phyloP scores from a whole-genome alignment of 2,888 invertebrate genomes.

The Drosophila pseudotalamancana region DNA sequence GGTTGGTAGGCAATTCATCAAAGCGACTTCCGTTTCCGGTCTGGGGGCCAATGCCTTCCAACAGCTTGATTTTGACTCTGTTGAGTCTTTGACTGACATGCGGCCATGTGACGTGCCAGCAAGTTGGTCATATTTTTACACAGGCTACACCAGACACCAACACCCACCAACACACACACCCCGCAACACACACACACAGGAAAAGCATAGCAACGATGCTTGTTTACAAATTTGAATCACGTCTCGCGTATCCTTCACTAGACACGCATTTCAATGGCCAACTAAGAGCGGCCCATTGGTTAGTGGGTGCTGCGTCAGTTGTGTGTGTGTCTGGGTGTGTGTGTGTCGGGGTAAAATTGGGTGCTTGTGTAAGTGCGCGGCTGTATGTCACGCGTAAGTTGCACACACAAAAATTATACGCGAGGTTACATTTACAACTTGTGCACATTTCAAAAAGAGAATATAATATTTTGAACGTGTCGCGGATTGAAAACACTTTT shows the following conservation, averaged over 20 bases:
- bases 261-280: constrained; percentile 75
- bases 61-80: constrained; percentile 59
- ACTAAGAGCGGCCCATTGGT: constrained; percentile 26
- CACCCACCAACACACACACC: constrained; percentile 2
- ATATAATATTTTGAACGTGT: constrained; percentile 28
- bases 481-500: background rate
- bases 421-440: constrained; percentile 45
- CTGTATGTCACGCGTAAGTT: constrained; percentile 21
- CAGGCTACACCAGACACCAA: background rate
- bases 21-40: constrained; percentile 74
- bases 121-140: constrained; percentile 61
- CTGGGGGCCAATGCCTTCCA: constrained; percentile 46
- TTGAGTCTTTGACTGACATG: constrained; percentile 47
- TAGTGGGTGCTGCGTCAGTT: background rate
- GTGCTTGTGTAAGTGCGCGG: background rate
- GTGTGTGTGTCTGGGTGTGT: background rate
- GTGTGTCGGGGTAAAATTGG: background rate
- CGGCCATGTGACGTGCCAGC: constrained; percentile 59
- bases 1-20: constrained; percentile 63
- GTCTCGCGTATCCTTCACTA: constrained; percentile 74
- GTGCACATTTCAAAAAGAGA: constrained; percentile 7
- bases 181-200: background rate
- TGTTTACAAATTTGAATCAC: constrained; percentile 76
- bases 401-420: constrained; percentile 20
- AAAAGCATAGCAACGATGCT: constrained; percentile 17